Conservation (phyloP, 2,113 vertebrate species). For the Delphinapterus leucas region DNA sequence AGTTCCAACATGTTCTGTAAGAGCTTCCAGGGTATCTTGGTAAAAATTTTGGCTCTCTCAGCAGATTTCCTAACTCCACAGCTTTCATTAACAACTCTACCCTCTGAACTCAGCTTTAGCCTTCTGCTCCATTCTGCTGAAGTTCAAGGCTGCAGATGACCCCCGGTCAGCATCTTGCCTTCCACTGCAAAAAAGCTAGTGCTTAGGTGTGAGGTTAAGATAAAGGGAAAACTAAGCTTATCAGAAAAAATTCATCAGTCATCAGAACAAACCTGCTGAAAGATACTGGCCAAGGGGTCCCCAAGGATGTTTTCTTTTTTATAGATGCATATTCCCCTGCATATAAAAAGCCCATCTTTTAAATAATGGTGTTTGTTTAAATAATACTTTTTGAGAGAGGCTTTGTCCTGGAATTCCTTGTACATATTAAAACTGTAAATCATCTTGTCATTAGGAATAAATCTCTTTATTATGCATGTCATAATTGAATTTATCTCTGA, state of each 20-base stretch:
- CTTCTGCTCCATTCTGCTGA: background rate
- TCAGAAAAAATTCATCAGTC: background rate
- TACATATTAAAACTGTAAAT: conserved; percentile 57
- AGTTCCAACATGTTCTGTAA: background rate
- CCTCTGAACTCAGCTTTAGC: background rate
- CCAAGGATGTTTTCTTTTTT: background rate
- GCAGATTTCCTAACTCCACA: background rate
- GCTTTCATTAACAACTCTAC: background rate
- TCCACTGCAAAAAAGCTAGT: background rate
- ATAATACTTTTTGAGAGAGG: background rate
- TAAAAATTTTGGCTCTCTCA: background rate
- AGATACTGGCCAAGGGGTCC: background rate
- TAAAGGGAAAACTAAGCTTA: background rate
- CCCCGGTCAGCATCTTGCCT: background rate
- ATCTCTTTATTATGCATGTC: conserved; percentile 61
- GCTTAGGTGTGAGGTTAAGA: background rate
- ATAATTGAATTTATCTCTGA: conserved; percentile 72
- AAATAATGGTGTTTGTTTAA: background rate
- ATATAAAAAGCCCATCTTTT: background rate
- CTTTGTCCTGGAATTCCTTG: background rate
- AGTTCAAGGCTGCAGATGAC: background rate
- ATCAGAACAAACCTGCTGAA: background rate
- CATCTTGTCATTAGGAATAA: conserved; percentile 61
- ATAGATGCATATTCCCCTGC: background rate
- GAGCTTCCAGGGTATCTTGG: background rate